phyloP scores from a whole-genome alignment of 2,888 invertebrate species.

The Ichneumoninae sp. region DNA sequence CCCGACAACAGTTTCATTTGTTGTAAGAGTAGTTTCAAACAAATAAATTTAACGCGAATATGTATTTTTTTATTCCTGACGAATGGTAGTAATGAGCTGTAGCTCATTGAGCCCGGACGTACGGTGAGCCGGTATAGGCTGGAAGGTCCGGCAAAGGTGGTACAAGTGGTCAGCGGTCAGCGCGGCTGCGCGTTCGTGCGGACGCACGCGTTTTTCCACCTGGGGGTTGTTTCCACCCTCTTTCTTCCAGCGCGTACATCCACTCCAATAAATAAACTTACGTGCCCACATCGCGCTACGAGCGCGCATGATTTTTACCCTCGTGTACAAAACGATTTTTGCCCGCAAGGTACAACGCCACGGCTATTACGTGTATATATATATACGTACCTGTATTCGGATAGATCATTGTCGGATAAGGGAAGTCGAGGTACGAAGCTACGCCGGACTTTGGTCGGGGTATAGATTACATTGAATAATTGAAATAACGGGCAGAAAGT shows the following conservation, averaged over 20 bases:
- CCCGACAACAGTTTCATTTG: background rate
- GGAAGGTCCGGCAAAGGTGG: conserved; percentile 51
- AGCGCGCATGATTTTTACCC: background rate
- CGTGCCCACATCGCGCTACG: background rate
- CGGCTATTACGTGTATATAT: conserved; percentile 2
- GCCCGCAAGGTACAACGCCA: background rate
- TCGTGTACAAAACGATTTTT: conserved; percentile 6
- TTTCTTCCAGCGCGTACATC: conserved; percentile 70
- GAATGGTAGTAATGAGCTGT: conserved; percentile 16
- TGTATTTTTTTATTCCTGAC: conserved; percentile 37
- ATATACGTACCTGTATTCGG: conserved; percentile 6
- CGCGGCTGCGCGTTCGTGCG: conserved; percentile 70
- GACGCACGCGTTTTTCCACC: conserved; percentile 61
- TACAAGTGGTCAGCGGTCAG: conserved; percentile 77
- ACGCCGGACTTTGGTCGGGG: background rate
- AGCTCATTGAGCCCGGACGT: conserved; percentile 36
- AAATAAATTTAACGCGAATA: conserved; percentile 2
- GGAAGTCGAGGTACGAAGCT: conserved; percentile 29
- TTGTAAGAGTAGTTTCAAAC: background rate
- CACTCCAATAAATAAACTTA: conserved; percentile 71
- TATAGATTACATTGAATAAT: conserved; percentile 21
- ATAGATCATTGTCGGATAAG: conserved; percentile 42
- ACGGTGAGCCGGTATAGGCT: conserved; percentile 43
- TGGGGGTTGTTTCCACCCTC: conserved; percentile 59
- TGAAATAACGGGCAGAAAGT: background rate